phyloP scores from a whole-genome alignment of 2,113 vertebrate genomes.

The Suricata suricatta region DNA sequence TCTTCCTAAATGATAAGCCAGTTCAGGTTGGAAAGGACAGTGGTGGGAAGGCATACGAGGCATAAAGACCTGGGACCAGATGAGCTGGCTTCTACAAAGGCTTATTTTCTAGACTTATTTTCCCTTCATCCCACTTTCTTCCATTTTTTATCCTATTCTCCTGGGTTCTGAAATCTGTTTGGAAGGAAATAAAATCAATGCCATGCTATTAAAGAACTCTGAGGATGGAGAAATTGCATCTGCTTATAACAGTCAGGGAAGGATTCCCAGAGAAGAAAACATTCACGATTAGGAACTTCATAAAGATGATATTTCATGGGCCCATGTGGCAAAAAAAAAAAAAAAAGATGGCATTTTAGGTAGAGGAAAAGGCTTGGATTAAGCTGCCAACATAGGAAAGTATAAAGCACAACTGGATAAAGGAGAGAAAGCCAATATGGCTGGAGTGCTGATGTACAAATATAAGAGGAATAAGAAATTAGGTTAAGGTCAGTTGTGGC shows the following conservation, averaged over 20 bases:
- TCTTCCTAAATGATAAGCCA: neutral
- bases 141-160: neutral
- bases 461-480: neutral
- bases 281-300: neutral
- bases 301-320: neutral
- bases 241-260: neutral
- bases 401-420: neutral
- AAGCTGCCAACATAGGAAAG: neutral
- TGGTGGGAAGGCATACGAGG: neutral
- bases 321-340: neutral
- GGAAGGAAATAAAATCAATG: conserved; percentile 35
- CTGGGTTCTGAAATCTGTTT: conserved; percentile 14
- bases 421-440: neutral
- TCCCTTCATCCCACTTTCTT: neutral
- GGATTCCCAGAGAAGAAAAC: neutral
- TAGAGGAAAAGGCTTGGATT: neutral
- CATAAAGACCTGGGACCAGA: neutral
- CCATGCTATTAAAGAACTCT: neutral
- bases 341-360: neutral
- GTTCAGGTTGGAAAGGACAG: neutral
- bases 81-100: neutral
- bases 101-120: conserved; percentile 36
- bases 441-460: neutral
- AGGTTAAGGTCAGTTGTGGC: neutral
- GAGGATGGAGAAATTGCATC: neutral